phyloP scores from a whole-genome alignment of 2,888 invertebrate species.

The Athrips mouffetella region DNA sequence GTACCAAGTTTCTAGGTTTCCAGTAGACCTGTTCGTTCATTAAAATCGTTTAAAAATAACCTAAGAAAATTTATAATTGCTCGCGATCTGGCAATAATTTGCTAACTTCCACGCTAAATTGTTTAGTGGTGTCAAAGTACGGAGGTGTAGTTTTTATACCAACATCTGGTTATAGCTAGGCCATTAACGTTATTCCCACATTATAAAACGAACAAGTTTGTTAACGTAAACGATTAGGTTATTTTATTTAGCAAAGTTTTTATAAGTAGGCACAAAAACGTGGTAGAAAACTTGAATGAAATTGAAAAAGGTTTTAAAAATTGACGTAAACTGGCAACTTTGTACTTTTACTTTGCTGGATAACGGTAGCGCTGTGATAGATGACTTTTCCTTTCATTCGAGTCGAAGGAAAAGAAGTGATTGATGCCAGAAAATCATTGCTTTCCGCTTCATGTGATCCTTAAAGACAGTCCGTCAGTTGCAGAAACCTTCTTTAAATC shows the following conservation, averaged over 20 bases:
- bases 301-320: too few relatives aligned
- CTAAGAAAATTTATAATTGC: slow-evolving; percentile 3
- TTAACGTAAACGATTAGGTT: neutral
- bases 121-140: neutral
- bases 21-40: too few relatives aligned
- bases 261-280: neutral
- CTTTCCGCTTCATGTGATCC: neutral
- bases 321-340: too few relatives aligned
- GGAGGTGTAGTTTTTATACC: neutral
- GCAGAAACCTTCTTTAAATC: too few relatives aligned
- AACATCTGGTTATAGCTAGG: neutral
- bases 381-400: slow-evolving; percentile 4
- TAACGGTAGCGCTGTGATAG: neutral
- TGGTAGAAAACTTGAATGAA: too few relatives aligned
- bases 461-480: neutral
- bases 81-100: neutral
- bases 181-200: neutral
- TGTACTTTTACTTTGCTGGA: too few relatives aligned
- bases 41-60: too few relatives aligned
- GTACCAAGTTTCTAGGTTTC: too few relatives aligned
- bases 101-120: neutral
- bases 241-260: neutral
- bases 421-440: neutral
- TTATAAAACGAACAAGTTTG: neutral
- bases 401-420: neutral